Percentiles rank a stretch among this genome's conserved stretches.
Conservation (phyloP, 2,888 invertebrate species). For the Ectropis crepuscularia region DNA sequence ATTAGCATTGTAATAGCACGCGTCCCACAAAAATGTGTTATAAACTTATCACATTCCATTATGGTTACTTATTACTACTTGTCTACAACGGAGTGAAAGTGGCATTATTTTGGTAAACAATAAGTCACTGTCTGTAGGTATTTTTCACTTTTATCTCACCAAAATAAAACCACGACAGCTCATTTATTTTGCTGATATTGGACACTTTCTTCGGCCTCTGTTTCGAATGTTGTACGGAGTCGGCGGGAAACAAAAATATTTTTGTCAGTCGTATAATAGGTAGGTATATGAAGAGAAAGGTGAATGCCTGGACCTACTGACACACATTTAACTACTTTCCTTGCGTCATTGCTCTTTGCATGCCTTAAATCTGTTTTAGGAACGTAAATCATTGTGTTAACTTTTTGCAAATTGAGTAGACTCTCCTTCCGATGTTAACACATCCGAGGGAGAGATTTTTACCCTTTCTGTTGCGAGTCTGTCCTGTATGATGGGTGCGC, state of each 20-base stretch:
- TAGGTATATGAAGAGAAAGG: constrained; percentile 69
- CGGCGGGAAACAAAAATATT: constrained; percentile 39
- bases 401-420: constrained; percentile 6
- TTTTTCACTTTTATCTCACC: constrained; percentile 36
- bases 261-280: constrained; percentile 33
- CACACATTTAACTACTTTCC: constrained; percentile 73
- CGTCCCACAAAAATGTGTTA: not conserved
- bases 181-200: constrained; percentile 33
- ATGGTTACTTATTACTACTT: constrained; percentile 13
- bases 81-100: constrained; percentile 25
- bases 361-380: constrained; percentile 31
- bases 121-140: constrained; percentile 23
- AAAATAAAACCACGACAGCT: constrained; percentile 38
- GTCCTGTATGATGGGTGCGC: too few species aligned
- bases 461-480: too few species aligned
- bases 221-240: constrained; percentile 35
- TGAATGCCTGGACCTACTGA: constrained; percentile 68
- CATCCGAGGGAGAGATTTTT: too few species aligned
- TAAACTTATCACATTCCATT: constrained; percentile 11
- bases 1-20: constrained; percentile 7
- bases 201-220: constrained; percentile 41
- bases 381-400: constrained; percentile 31
- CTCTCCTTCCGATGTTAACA: not conserved
- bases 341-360: constrained; percentile 62
- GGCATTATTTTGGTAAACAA: constrained; percentile 25